Percentiles rank a stretch among this genome's conserved stretches.
phyloP scores from a whole-genome alignment of 2,113 vertebrate species.

The Nicator chloris region DNA sequence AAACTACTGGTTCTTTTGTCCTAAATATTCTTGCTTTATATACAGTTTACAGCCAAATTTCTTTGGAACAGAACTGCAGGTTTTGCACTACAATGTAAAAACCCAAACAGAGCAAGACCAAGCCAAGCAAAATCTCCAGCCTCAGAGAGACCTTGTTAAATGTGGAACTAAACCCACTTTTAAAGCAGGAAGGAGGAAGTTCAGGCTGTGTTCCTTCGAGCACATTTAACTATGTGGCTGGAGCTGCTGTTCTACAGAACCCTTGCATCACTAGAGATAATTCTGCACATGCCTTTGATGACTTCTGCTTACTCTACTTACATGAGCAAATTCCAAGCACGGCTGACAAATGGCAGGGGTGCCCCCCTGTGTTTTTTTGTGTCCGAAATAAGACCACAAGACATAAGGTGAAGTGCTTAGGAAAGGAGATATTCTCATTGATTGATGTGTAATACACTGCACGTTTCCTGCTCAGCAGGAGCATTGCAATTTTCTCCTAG shows the following conservation, averaged over 20 bases:
- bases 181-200: background rate
- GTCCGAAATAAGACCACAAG: background rate
- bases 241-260: background rate
- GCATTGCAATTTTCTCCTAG: background rate
- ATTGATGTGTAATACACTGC: background rate
- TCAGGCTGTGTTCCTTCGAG: background rate
- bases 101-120: background rate
- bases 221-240: background rate
- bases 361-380: background rate
- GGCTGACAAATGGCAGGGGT: background rate
- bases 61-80: background rate
- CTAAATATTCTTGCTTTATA: background rate
- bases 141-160: background rate
- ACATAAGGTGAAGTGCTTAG: background rate
- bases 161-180: background rate
- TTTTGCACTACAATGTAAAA: background rate
- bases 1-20: background rate
- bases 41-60: background rate
- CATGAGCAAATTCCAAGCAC: background rate
- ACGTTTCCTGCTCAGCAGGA: background rate
- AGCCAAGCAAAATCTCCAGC: background rate
- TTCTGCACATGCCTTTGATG: background rate
- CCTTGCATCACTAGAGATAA: background rate
- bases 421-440: background rate
- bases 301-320: background rate